Base-by-base conservation (phyloP, 2,888 invertebrate species). In the Chesias legatella region DNA sequence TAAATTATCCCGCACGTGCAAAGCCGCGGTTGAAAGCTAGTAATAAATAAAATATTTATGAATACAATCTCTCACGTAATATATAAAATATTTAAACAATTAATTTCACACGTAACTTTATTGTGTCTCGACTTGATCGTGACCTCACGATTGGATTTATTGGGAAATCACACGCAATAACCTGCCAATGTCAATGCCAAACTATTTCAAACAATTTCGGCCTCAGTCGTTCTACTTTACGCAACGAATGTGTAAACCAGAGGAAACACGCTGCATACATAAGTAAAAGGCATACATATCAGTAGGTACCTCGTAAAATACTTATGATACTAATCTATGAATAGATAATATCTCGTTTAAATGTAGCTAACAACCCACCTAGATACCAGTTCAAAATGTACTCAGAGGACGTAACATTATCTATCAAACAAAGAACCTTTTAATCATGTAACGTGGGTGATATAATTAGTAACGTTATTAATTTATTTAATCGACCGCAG, bases 351-450 rank as follows among this genome's bases (percentile, higher is more conserved):
- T 47, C 39, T 47, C 32, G 24, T 24, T 37, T 38, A 42, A 49
- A 36, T 48, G 42, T 35, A 45, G 41, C 37, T 40, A 47, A 48
- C 42, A 51, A 43, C 30, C 33, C 46, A 34, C 29, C 39, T 35
- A 48, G 21, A 46, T 42, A 48, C 48, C 44, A 42, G 39, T 32
- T 31, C 21, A 30, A 46, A 9, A 40, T 43, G 27, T 46, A 37
- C 35, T 35, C 48, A 43, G 42, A 27, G 32, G 40, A 41, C 23
- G 47, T 40, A 41, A 52, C 54, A 61, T 65, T 65, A 70, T 70
- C 70, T 51, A 34, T 10, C 39, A 39, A 63, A 70, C 70, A 70
- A 70, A 60, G 62, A 63, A 36, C 58, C 60, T 65, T 66, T 69
- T 70, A 68, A 66, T 70, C 68, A 28, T 24, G 43, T 41, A 50